Evolutionary conservation across 2,113 vertebrate genomes (phyloP), one percentile per base, ranked within the genome.

Genomic region (Mobula birostris): DNA sequence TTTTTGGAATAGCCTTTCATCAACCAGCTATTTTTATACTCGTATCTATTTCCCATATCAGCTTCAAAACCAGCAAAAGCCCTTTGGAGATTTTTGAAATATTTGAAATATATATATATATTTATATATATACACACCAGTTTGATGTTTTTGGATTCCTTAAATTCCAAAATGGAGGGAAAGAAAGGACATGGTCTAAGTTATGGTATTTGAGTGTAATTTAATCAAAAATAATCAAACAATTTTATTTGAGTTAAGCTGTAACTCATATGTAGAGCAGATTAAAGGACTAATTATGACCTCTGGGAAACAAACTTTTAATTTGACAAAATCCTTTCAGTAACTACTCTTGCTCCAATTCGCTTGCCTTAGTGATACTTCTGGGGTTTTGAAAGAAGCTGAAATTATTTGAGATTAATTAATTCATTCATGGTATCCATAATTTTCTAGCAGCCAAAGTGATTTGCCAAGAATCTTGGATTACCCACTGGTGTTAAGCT

Each of bases 211-310:
- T n/a, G 15, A 15, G 61, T 27, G 27, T 88, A 88, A 66, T 63
- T 88, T 88, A 72, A 92, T 92, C 68, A 72, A 72, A 70, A 92
- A 92, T 92, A 92, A 92, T 72, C 32, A 48, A 92, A 92, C 58
- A 66, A 61, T 66, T 72, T 68, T 72, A n/a, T 40, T 68, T 92
- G 90, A 72, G 90, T 32, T n/a, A 92, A 92, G 63, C 63, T 29
- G 72, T 92, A 92, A 40, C n/a, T 40, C 27, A 40, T 36, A 48
- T 72, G 61, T 66, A 92, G 63, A 92, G 32, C 27, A 72, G 90
- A 92, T 92, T 92, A 68, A 68, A 70, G n/a, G 66, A 92, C 68
- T 72, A 36, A 21, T n/a, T 32, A 48, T 92, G 68, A 70, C 90
- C 63, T 36, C 66, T 72, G 32, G 70, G 19, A 70, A 70, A 92